Base-by-base conservation (phyloP, 1,140 invertebrate genomes). In the Anoplolepis gracilipes region DNA sequence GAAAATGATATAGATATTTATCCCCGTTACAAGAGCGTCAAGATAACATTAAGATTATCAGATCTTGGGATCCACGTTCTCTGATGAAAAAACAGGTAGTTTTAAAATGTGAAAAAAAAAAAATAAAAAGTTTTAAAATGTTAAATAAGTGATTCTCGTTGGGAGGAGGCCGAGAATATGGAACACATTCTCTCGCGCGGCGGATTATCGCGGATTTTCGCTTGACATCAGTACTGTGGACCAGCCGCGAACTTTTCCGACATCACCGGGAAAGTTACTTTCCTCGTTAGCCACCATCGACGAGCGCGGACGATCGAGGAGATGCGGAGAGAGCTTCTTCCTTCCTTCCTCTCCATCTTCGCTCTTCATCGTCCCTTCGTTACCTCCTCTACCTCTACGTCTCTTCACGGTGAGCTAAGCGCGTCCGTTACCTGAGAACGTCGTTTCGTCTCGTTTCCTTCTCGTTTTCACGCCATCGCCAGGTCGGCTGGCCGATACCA, bases 361-460 rank as follows among this genome's bases (percentile, higher is more conserved):
- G 13, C 28, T 42, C 67, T 33, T 30, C 22, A 11, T 33, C 64
- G 11, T 28, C 22, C n/a, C 22, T 30, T 30, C 46, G n/a, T 16
- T 22, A 10, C 8, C 8, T 11, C 11, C 19, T 13, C 57, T 55
- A 16, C 28, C 46, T 46, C 22, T 19, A 49, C 4, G 19, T 22
- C 28, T 36, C 19, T 64, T 82, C 11, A 75, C 81, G 57, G 57
- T 46, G 69, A 28, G 72, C 46, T 84, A 88, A 79, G 62, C 81
- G 61, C 49, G 75, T 73, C 87, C 73, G 87, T 88, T 89, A 88
- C 53, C 19, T 69, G 25, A 62, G n/a, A 81, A 76, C 55, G 49
- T 81, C 76, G 57, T 88, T 86, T 85, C 53, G 19, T 78, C 69
- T 77, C 82, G 69, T 85, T 88, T 73, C 42, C 75, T 79, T 64